Evolutionary conservation across 2,113 vertebrate genomes (phyloP).

Genomic region (Phycodurus eques): DNA sequence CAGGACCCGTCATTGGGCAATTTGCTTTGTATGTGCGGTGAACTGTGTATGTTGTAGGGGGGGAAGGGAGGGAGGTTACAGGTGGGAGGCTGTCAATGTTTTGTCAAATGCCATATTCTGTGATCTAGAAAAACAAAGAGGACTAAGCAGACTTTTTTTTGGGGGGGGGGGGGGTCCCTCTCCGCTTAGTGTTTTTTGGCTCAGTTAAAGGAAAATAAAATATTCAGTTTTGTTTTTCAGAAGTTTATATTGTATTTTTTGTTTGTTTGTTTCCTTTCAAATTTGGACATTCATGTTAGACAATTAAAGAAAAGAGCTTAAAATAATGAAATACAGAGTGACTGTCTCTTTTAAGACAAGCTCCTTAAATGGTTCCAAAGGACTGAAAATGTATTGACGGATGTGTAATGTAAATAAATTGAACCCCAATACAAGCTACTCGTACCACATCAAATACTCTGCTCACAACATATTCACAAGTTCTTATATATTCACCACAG

Average conservation of each 20-base stretch:
- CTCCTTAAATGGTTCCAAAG: background rate
- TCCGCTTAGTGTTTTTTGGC: slow-evolving; percentile 67
- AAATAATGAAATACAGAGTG: slow-evolving; percentile 44
- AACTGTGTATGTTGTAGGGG: slow-evolving; percentile 51
- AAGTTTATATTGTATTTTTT: slow-evolving; percentile 78
- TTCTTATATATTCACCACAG: background rate
- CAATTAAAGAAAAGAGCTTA: slow-evolving; percentile 54
- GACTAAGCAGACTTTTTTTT: slow-evolving; percentile 49
- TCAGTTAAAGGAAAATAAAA: slow-evolving; percentile 52
- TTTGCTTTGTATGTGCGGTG: slow-evolving; percentile 60
- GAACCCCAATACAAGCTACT: background rate
- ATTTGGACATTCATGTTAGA: slow-evolving; percentile 67
- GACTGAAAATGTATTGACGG: background rate
- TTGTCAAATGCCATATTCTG: slow-evolving; percentile 59
- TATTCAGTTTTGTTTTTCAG: slow-evolving; percentile 70
- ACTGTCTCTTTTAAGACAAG: slow-evolving; percentile 28
- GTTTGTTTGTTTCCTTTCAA: slow-evolving; percentile 55
- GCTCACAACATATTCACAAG: background rate
- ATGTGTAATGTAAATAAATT: background rate
- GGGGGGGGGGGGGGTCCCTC: background rate
- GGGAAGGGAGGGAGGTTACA: slow-evolving; percentile 28
- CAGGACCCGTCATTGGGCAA: slow-evolving; percentile 51
- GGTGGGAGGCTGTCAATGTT: slow-evolving; percentile 12
- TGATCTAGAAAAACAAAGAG: slow-evolving; percentile 46
- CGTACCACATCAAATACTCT: background rate